Evolutionary conservation across 2,888 invertebrate species (phyloP), one percentile per base, ranked within the genome.

Genomic region (Omphaloscelis lunosa): DNA sequence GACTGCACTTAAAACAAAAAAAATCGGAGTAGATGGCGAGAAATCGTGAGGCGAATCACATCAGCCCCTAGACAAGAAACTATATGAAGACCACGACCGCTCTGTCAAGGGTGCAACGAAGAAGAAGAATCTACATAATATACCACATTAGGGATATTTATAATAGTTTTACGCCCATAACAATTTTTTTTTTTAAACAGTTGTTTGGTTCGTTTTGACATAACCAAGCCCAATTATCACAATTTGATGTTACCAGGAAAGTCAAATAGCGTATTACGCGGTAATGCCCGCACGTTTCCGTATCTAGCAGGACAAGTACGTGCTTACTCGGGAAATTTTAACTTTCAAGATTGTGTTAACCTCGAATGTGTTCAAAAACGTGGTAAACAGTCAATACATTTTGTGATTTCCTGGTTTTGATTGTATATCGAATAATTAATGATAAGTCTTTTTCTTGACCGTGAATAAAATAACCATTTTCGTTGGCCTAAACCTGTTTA

Each of bases 221-320:
- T 59, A 51, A 41, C 17, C 29, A 51, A n/a, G 23, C 27, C 39
- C 11, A 62, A 74, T 23, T 45, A 69, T 68, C 39, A 45, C 51
- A 61, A 58, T 45, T 41, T 62, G n/a, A 72, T 65, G 74, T 65
- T 79, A 83, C 61, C 74, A 86, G 79, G 81, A 83, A 80, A 85
- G 56, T 74, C 72, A 79, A 85, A 88, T 75, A 84, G 61, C 53
- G 48, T 27, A 72, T 72, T 67, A 75, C 77, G 48, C 51, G n/a
- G 41, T 61, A 63, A 68, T 58, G 17, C 34, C 29, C 63, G 23
- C 20, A 56, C 34, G 66, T 63, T 81, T 85, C 83, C 72, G 72
- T 70, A 48, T 74, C 27, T 41, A 63, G 58, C 65, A 67, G 68
- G 68, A 68, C 67, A 79, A 75, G 41, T 84, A 77, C 78, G 66